phyloP scores from a whole-genome alignment of 2,888 invertebrate genomes.

The Argyra leucocephala region DNA sequence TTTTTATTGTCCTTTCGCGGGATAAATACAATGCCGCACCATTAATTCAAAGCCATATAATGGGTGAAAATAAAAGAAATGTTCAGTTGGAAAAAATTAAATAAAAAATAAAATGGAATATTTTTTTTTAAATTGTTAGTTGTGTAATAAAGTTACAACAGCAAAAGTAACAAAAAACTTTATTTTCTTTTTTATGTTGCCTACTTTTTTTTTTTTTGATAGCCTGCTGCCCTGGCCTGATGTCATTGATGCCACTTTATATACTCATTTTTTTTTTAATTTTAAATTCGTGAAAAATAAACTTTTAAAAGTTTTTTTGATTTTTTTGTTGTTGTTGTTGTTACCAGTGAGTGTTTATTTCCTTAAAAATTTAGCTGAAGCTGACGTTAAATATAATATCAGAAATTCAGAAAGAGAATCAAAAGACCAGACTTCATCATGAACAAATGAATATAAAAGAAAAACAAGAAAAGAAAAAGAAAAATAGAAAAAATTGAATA shows the following conservation, averaged over 20 bases:
- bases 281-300: too few species aligned
- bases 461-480: background rate
- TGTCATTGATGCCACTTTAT: too few species aligned
- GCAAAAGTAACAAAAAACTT: too few species aligned
- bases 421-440: too few species aligned
- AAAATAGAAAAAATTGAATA: background rate
- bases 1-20: too few species aligned
- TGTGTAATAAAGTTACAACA: background rate
- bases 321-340: background rate
- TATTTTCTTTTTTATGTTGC: too few species aligned
- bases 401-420: too few species aligned
- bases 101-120: background rate
- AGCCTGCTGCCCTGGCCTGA: too few species aligned
- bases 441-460: background rate
- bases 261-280: too few species aligned
- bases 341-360: too few species aligned
- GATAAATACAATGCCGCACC: background rate
- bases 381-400: background rate
- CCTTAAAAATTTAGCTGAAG: background rate
- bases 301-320: too few species aligned
- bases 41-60: background rate
- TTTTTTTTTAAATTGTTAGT: background rate
- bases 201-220: too few species aligned
- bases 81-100: background rate
- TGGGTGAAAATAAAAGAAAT: background rate